Percentiles rank a stretch among this genome's conserved stretches.
Evolutionary conservation across 2,797 vertebrate genomes (phyloP).

Genomic region (Hyperoplus lanceolatus): DNA sequence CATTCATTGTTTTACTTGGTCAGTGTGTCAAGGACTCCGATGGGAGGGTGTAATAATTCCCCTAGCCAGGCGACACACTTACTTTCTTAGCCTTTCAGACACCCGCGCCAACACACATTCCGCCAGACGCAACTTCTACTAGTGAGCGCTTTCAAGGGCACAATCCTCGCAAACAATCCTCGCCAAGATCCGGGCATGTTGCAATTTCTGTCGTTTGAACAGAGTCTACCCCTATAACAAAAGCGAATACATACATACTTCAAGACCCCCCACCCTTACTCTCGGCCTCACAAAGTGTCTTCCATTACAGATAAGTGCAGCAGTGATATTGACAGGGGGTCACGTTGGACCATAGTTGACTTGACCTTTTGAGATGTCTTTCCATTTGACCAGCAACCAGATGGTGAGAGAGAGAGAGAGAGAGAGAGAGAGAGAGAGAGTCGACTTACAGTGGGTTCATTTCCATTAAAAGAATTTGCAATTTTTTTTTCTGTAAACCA

Average conservation of each 20-base stretch:
- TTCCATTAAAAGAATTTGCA: not conserved
- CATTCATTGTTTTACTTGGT: constrained; percentile 62
- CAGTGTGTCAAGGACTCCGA: constrained; percentile 67
- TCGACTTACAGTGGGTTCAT: not conserved
- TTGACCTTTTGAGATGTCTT: constrained; percentile 64
- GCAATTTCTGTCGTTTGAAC: constrained; percentile 37
- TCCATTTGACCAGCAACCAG: constrained; percentile 58
- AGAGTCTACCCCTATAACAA: constrained; percentile 25
- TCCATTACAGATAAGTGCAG: constrained; percentile 78
- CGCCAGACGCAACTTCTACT: constrained; percentile 55
- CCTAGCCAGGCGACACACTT: constrained; percentile 67
- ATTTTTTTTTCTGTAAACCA: not conserved
- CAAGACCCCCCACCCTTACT: constrained; percentile 35
- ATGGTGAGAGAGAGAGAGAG: constrained; percentile 52
- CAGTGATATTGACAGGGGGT: constrained; percentile 71
- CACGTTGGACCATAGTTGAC: constrained; percentile 45
- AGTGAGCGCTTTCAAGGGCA: constrained; percentile 65
- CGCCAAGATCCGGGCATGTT: not conserved
- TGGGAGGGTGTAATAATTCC: constrained; percentile 49
- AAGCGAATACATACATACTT: constrained; percentile 42
- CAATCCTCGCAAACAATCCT: constrained; percentile 35
- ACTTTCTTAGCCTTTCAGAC: constrained; percentile 49
- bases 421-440: not conserved
- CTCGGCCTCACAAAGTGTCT: constrained; percentile 61
- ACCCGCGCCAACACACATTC: constrained; percentile 36